Conservation (phyloP, 2,797 vertebrate species). For the Dipus sagitta region DNA sequence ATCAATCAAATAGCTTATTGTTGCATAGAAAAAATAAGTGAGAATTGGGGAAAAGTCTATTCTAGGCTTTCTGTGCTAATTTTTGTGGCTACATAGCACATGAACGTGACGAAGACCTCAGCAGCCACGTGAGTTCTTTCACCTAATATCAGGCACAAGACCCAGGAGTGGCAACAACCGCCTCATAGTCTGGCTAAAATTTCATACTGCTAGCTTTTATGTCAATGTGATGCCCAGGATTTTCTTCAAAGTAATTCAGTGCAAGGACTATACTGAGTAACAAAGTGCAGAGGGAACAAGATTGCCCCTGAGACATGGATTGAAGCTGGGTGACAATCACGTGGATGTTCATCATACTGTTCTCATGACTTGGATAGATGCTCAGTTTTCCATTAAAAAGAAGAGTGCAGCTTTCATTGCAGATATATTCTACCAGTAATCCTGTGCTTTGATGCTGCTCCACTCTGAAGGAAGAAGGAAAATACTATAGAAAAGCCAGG, state of each 20-base stretch:
- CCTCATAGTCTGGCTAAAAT: not conserved
- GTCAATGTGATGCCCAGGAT: not conserved
- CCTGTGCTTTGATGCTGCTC: not conserved
- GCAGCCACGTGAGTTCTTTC: not conserved
- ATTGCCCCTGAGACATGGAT: not conserved
- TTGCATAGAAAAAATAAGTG: conserved; percentile 20
- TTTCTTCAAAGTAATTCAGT: conserved; percentile 49
- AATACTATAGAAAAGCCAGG: conserved; percentile 22
- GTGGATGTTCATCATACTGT: not conserved
- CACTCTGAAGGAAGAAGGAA: conserved; percentile 5
- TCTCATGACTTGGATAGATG: not conserved
- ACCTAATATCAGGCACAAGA: not conserved
- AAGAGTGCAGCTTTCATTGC: conserved; percentile 40
- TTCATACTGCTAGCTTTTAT: not conserved
- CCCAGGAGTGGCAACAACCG: not conserved
- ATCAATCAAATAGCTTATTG: conserved; percentile 5
- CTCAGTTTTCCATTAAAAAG: not conserved
- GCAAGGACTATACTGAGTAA: not conserved
- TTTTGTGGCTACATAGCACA: not conserved
- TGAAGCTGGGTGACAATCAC: not conserved
- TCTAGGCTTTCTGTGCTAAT: not conserved
- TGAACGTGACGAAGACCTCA: not conserved
- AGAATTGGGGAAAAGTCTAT: not conserved
- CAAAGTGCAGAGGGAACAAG: conserved; percentile 1
- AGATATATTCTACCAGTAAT: not conserved